These are phyloP conservation scores for Halotydeus destructor DNA, from an alignment of 1,140 invertebrate genomes.

Conservation along the genomic window DNA sequence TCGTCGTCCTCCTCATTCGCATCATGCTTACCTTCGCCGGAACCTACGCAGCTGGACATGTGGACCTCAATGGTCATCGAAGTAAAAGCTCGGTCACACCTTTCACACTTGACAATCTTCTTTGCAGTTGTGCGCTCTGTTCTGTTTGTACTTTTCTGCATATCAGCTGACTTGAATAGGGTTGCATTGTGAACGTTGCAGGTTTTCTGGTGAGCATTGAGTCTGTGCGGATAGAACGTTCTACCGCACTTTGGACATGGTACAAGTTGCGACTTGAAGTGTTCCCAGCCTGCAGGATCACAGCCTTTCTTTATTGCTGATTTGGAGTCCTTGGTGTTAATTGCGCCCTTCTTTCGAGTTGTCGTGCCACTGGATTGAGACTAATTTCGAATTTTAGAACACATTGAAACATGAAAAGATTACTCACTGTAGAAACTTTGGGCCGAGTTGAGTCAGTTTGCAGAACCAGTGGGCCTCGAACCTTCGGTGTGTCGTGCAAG, in stretches of 20 bases:
- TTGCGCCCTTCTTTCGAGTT: conserved; percentile 23
- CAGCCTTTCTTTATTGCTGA: conserved; percentile 27
- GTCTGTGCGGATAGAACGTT: conserved; percentile 29
- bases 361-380: no score
- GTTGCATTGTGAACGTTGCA: conserved; percentile 21
- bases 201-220: conserved; percentile 26
- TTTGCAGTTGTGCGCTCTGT: background rate
- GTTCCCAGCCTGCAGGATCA: conserved; percentile 28
- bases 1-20: conserved; percentile 30
- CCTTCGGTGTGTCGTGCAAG: no score
- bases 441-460: no score
- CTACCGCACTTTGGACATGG: conserved; percentile 28
- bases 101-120: background rate
- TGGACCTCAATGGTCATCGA: background rate
- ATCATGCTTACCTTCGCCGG: conserved; percentile 27
- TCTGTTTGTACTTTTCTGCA: background rate
- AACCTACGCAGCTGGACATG: background rate
- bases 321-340: conserved; percentile 21
- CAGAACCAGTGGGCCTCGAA: no score
- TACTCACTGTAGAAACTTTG: no score
- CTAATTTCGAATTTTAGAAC: no score
- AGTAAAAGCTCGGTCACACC: background rate
- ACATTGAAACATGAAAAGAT: no score
- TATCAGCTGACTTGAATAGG: background rate
- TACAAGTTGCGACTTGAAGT: conserved; percentile 29